Evolutionary conservation across 1,140 invertebrate genomes (phyloP).

Genomic region (Oryzaephilus surinamensis): DNA sequence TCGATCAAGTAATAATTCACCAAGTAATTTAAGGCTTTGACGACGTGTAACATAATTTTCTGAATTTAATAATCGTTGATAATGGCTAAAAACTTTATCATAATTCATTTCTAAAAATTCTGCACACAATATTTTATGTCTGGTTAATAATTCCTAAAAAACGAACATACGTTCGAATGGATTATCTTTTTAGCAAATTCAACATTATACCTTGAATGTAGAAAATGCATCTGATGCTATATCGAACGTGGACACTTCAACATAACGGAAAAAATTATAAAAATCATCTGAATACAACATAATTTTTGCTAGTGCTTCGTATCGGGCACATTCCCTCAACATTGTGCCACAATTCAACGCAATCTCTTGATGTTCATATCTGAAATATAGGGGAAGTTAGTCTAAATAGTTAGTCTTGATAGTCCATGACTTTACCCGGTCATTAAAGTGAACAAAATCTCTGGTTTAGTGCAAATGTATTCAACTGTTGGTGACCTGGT

Average conservation of each 20-base stretch:
- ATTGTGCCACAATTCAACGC: conserved; percentile 98
- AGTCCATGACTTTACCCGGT: conserved; percentile 59
- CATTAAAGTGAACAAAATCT: conserved; percentile 94
- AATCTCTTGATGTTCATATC: conserved; percentile 98
- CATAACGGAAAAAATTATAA: conserved; percentile 99
- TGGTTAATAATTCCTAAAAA: conserved; percentile 88
- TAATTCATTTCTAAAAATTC: conserved; percentile 99
- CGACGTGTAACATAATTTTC: conserved; percentile 97
- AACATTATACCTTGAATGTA: conserved; percentile 89
- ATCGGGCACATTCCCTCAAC: conserved; percentile 94
- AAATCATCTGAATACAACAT: conserved; percentile 97
- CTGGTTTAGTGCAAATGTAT: conserved; percentile 95
- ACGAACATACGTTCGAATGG: conserved; percentile 2
- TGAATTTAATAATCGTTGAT: conserved; percentile 94
- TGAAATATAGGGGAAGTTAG: conserved; percentile 37
- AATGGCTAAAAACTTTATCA: conserved; percentile 94
- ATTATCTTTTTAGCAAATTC: conserved; percentile 1
- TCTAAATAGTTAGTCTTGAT: no score
- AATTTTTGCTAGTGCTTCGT: conserved; percentile 95
- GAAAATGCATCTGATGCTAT: conserved; percentile 99
- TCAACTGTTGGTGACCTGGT: conserved; percentile 96
- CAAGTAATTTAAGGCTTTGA: conserved; percentile 94
- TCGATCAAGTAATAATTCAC: conserved; percentile 93
- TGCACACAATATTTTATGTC: conserved; percentile 96
- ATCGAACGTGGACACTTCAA: conserved; percentile 99